phyloP scores from a whole-genome alignment of 2,888 invertebrate species.

The Empis stercorea region DNA sequence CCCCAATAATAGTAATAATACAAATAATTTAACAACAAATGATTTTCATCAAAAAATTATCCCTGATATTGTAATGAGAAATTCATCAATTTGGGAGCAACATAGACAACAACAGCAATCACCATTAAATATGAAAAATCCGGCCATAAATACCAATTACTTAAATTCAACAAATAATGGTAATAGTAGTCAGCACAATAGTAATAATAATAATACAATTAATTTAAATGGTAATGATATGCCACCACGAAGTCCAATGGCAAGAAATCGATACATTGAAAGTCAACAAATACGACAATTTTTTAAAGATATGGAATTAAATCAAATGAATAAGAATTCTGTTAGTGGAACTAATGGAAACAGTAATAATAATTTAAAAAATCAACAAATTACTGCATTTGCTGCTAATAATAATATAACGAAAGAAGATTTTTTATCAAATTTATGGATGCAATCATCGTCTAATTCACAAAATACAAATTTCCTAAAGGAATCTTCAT shows the following conservation, averaged over 20 bases:
- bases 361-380: neutral
- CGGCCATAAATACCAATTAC: slow-evolving; percentile 12
- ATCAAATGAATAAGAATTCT: slow-evolving; percentile 9
- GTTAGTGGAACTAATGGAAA: slow-evolving; percentile 5
- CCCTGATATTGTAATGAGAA: slow-evolving; percentile 11
- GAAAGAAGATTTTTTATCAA: slow-evolving; percentile 11
- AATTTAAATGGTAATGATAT: slow-evolving; percentile 6
- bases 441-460: slow-evolving; percentile 8
- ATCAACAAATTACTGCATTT: neutral
- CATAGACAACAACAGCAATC: slow-evolving; percentile 8
- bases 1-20: slow-evolving; percentile 11
- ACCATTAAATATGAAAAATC: slow-evolving; percentile 11
- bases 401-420: neutral
- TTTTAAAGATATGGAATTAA: slow-evolving; percentile 12
- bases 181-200: neutral
- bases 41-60: slow-evolving; percentile 6
- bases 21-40: slow-evolving; percentile 17
- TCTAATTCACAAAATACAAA: neutral
- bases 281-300: slow-evolving; percentile 9
- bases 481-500: neutral
- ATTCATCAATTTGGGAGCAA: slow-evolving; percentile 13
- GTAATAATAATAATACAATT: slow-evolving; percentile 4
- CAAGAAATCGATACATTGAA: slow-evolving; percentile 9
- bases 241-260: slow-evolving; percentile 9
- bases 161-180: slow-evolving; percentile 9